Evolutionary conservation across 2,797 vertebrate species (phyloP).

Genomic region (Ctenopoma multispine): DNA sequence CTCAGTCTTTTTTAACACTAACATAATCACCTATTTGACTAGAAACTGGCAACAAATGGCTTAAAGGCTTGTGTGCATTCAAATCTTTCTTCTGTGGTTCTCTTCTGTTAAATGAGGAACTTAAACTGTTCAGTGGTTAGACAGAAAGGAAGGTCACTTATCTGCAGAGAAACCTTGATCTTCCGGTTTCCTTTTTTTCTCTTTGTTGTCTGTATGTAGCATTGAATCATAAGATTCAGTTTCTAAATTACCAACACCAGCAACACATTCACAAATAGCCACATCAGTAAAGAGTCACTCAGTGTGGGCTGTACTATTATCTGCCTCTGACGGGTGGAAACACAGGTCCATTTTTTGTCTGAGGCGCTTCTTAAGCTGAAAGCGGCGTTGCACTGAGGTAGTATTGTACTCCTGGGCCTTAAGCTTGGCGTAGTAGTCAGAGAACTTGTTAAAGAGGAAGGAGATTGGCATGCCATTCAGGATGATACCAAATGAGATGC

Average conservation of each 20-base stretch:
- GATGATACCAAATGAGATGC: conserved; percentile 92
- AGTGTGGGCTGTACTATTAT: conserved; percentile 1
- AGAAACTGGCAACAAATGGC: too few species aligned
- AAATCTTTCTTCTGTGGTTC: too few species aligned
- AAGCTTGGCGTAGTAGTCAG: conserved; percentile 90
- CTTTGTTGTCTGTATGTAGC: too few species aligned
- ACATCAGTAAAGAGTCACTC: neutral
- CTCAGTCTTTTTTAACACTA: too few species aligned
- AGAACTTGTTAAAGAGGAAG: conserved; percentile 93
- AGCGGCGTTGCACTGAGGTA: conserved; percentile 67
- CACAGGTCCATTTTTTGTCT: conserved; percentile 67
- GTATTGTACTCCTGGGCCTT: conserved; percentile 85
- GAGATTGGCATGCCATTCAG: conserved; percentile 93
- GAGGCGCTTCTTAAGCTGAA: conserved; percentile 79
- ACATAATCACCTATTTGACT: too few species aligned
- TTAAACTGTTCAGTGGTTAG: too few species aligned
- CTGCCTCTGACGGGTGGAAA: conserved; percentile 59
- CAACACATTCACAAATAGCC: neutral
- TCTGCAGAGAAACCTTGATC: too few species aligned
- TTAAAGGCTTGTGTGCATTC: too few species aligned
- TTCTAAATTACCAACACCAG: neutral
- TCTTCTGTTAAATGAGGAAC: too few species aligned
- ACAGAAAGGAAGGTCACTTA: too few species aligned
- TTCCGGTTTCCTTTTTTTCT: too few species aligned
- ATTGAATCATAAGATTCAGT: neutral